These are phyloP conservation scores for Peromyscus melanophrys DNA, from an alignment of 2,797 vertebrate genomes.

Conservation along the genomic window DNA sequence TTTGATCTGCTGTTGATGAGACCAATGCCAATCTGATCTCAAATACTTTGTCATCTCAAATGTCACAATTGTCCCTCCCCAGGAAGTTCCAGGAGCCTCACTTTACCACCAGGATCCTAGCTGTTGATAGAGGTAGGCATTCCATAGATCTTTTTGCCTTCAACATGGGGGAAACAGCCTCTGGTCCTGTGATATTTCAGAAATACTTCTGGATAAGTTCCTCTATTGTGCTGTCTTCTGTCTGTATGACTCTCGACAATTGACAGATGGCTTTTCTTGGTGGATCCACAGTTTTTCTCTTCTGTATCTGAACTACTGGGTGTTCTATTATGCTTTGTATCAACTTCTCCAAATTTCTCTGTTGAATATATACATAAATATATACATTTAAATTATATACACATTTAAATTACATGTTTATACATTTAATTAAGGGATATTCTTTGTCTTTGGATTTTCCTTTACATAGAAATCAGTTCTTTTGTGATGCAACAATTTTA, in stretches of 20 bases:
- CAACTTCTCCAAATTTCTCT: neutral
- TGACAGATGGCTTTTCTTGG: neutral
- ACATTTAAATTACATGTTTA: neutral
- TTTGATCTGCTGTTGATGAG: neutral
- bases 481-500: neutral
- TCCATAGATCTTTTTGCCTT: neutral
- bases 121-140: fast-evolving
- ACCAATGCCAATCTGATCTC: neutral
- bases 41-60: too few species aligned
- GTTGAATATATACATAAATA: neutral
- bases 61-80: neutral
- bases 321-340: neutral
- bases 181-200: neutral
- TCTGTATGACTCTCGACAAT: neutral
- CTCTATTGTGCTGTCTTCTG: conserved; percentile 9
- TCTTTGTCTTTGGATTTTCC: neutral
- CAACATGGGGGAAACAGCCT: neutral
- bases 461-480: neutral
- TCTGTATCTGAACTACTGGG: neutral
- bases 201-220: conserved; percentile 38
- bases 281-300: neutral
- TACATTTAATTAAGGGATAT: neutral
- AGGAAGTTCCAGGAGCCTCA: neutral
- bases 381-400: neutral
- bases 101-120: neutral